phyloP scores from a whole-genome alignment of 1,140 invertebrate species.

The Littorina saxatilis region DNA sequence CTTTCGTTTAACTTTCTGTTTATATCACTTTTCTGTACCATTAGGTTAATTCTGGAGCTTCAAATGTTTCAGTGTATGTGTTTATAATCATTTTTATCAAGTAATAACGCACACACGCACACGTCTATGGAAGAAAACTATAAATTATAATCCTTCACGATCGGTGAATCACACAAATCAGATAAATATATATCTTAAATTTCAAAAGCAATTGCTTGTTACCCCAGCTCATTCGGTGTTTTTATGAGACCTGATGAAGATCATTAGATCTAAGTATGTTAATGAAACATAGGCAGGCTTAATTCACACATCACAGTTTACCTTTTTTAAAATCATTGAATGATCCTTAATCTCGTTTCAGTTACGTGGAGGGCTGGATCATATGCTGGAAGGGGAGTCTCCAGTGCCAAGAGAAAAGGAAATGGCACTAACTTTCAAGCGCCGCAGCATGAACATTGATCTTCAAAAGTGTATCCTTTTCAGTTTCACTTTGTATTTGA shows the following conservation, averaged over 20 bases:
- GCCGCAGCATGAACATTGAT: constrained; percentile 58
- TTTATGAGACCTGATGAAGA: not conserved
- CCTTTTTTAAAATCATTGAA: not conserved
- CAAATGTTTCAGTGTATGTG: too few species aligned
- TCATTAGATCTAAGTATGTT: not conserved
- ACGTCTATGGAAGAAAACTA: too few species aligned
- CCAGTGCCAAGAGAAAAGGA: constrained; percentile 55
- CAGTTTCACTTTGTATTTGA: too few species aligned
- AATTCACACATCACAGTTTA: not conserved
- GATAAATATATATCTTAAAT: not conserved
- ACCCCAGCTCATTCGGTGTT: too few species aligned
- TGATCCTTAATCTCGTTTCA: not conserved
- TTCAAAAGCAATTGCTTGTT: too few species aligned
- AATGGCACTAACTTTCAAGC: constrained; percentile 55
- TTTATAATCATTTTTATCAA: too few species aligned
- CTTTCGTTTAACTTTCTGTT: too few species aligned
- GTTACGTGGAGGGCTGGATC: constrained; percentile 36
- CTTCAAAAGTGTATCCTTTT: constrained; percentile 65
- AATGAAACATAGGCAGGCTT: not conserved
- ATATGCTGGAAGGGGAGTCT: constrained; percentile 56
- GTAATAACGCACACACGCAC: too few species aligned
- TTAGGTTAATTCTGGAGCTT: too few species aligned
- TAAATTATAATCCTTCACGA: too few species aligned
- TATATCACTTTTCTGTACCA: not conserved
- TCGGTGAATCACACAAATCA: too few species aligned